These are phyloP conservation scores for Elephas maximus DNA, from an alignment of 2,113 vertebrate species.

Conservation along the genomic window DNA sequence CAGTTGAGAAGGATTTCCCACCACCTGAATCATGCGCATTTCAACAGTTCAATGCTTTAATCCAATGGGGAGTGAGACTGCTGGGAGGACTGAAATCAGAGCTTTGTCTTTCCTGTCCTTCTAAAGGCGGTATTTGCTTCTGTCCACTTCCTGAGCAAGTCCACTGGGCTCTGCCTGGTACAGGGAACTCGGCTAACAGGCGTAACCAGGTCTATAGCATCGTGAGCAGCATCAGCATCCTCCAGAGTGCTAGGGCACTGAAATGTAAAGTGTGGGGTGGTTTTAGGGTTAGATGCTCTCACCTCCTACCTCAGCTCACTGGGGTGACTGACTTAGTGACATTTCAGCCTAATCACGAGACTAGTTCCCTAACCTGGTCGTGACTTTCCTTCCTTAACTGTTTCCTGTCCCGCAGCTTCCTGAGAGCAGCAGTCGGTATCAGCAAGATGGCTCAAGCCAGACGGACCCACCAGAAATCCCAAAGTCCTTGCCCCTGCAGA, in stretches of 20 bases:
- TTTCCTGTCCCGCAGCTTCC: background rate
- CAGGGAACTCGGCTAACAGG: background rate
- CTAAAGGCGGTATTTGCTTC: background rate
- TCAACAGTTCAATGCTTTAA: background rate
- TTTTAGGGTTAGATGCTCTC: background rate
- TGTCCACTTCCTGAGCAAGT: background rate
- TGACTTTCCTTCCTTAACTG: background rate
- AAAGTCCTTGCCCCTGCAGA: background rate
- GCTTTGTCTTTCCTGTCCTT: background rate
- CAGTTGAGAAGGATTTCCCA: background rate
- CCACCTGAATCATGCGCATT: background rate
- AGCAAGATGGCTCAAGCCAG: background rate
- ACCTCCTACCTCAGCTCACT: background rate
- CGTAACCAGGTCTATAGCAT: background rate
- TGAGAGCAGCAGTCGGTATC: background rate
- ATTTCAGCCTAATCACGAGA: background rate
- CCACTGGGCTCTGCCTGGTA: background rate
- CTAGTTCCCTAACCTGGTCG: background rate
- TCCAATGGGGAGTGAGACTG: background rate
- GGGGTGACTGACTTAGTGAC: too few relatives aligned
- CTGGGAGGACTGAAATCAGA: background rate
- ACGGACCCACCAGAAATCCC: background rate
- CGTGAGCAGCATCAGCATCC: background rate
- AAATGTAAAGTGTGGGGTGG: too few relatives aligned
- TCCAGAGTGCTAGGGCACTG: background rate